A percentile compares a stretch with the other conserved stretches of the same genome.
These are phyloP conservation scores for Cheilosia variabilis DNA, from an alignment of 2,888 invertebrate species.

Conservation along the genomic window DNA sequence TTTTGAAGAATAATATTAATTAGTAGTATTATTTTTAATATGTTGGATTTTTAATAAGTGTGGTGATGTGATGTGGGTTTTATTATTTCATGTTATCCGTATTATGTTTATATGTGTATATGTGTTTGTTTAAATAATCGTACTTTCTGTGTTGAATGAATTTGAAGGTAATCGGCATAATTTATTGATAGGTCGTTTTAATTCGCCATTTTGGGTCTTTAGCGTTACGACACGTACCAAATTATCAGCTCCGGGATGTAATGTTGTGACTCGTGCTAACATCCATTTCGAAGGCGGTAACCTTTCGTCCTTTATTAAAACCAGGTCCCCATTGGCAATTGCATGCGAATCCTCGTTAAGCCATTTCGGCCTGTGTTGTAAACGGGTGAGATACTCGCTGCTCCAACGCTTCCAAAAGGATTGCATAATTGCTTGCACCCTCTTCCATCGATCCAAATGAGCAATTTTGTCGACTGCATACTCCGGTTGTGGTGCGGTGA, in stretches of 20 bases:
- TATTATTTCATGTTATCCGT: slow-evolving; percentile 6
- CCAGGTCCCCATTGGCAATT: background rate
- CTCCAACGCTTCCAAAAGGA: slow-evolving; percentile 26
- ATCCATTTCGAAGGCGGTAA: no score
- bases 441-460: slow-evolving; percentile 9
- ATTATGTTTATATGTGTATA: slow-evolving; percentile 2
- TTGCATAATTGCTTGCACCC: background rate
- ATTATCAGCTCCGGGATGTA: background rate
- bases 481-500: slow-evolving; percentile 1
- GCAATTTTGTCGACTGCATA: background rate
- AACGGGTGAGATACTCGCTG: slow-evolving; percentile 21
- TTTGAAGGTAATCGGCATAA: slow-evolving; percentile 14
- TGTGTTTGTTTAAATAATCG: slow-evolving; percentile 11
- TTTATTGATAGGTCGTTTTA: slow-evolving; percentile 4
- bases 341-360: background rate
- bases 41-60: no score
- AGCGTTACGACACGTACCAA: slow-evolving; percentile 25
- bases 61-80: slow-evolving; percentile 4
- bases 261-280: no score
- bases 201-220: background rate
- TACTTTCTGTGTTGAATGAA: slow-evolving; percentile 3
- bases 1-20: background rate
- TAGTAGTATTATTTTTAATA: slow-evolving; percentile 6
- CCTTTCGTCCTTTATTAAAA: no score
- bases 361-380: slow-evolving; percentile 29